Base-by-base conservation (phyloP, 1,140 invertebrate genomes). In the Paracyclopina nana region DNA sequence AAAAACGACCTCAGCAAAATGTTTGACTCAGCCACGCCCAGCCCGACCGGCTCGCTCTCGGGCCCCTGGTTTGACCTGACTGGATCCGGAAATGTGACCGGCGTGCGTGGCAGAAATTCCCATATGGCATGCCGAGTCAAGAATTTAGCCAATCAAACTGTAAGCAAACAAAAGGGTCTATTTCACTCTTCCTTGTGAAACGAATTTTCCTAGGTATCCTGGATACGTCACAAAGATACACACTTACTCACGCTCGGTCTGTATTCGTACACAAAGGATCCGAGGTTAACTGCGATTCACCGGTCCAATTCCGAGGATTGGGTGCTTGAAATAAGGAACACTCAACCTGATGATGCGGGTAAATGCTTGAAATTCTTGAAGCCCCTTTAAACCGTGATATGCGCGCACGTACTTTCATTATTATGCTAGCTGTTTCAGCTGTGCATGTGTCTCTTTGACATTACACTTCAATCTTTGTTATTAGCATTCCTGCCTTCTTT, bases 281-380 rank as follows among this genome's bases (percentile, higher is more conserved):
- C 56, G 51, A 31, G 60, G 20, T 61, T 61, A 53, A 49, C 57
- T 46, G 57, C 54, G 12, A 53, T 60, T n/a, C 58, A 62, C 52
- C 53, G 58, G 41, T 58, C 62, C 11, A 60, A 61, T 28, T 54
- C 56, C 6, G 60, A 64, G 27, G 62, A 65, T 54, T 67, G 64
- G 64, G 62, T 60, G 24, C 57, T 67, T 12, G 54, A 63, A 29
- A 63, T 67, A 18, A 58, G 57, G 31, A 62, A 64, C 49, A 58
- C 63, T 4, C 52, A 58, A 41, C 43, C 52, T 2, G 51, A 50
- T 22, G 63, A 67, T 50, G 59, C 57, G 1, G 65, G 65, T 4
- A 57, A 61, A 6, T 66, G 65, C 49, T 63, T 65, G 42, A 65
- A 63, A 54, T 63, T 65, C 57, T 58, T 67, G 20, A n/a, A 43